These are phyloP conservation scores for Sorex fumeus DNA, from an alignment of 2,113 vertebrate species.

Conservation along the genomic window DNA sequence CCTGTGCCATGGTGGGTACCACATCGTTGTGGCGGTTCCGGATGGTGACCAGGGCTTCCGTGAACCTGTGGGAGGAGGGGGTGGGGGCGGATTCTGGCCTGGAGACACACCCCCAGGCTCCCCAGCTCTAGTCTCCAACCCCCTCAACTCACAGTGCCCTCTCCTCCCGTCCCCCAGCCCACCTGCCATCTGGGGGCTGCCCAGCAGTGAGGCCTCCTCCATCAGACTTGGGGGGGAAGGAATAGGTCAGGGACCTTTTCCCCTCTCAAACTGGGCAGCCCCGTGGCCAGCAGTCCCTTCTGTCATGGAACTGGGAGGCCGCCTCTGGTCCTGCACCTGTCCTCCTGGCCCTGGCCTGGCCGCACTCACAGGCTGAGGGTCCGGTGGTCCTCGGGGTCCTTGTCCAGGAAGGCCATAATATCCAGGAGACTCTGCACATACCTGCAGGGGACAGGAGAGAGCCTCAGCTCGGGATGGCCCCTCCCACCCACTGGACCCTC, in stretches of 20 bases:
- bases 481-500: neutral
- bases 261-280: neutral
- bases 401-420: constrained; percentile 95
- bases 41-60: constrained; percentile 93
- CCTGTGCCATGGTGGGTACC: constrained; percentile 97
- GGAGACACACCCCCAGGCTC: neutral
- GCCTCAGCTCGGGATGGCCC: neutral
- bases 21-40: constrained; percentile 98
- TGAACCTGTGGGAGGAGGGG: constrained; percentile 89
- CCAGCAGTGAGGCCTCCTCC: neutral
- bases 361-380: constrained; percentile 93
- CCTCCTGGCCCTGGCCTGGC: neutral
- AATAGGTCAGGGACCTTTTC: neutral
- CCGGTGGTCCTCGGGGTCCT: constrained; percentile 93
- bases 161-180: neutral
- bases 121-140: neutral
- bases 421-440: constrained; percentile 97
- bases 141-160: neutral
- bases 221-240: neutral
- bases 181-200: neutral
- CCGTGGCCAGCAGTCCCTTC: neutral
- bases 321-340: neutral
- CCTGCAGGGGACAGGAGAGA: constrained; percentile 83
- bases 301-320: too few relatives aligned
- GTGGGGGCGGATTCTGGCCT: neutral